Conservation (phyloP, 2,797 vertebrate genomes). For the Alca torda region DNA sequence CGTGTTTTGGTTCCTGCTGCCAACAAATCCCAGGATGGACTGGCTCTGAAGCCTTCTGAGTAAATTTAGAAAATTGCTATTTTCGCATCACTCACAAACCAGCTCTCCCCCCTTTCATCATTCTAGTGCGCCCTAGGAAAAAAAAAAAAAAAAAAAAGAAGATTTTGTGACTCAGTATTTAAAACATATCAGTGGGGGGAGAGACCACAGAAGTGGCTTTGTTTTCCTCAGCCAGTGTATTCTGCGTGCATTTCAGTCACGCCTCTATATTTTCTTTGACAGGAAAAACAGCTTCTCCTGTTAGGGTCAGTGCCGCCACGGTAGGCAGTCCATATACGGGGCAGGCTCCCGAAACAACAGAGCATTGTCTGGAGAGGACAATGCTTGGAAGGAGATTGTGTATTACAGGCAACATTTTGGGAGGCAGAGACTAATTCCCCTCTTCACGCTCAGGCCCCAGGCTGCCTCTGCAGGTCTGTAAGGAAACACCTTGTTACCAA, state of each 20-base stretch:
- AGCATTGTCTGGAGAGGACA: no score
- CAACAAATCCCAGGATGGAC: neutral
- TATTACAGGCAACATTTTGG: neutral
- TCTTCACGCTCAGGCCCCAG: neutral
- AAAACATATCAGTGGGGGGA: neutral
- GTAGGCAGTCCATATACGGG: fast-evolving
- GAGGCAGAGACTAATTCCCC: neutral
- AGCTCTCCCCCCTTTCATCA: neutral
- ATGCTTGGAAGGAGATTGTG: neutral
- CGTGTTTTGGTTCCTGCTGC: neutral
- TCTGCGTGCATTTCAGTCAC: neutral
- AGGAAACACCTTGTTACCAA: neutral
- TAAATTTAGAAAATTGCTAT: neutral
- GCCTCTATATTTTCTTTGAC: neutral
- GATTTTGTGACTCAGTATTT: neutral
- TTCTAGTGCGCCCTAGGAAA: neutral
- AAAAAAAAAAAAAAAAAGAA: neutral
- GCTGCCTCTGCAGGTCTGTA: neutral
- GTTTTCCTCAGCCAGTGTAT: neutral
- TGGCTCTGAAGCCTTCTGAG: neutral
- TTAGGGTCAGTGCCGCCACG: neutral
- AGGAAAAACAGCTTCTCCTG: neutral
- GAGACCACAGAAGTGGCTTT: neutral
- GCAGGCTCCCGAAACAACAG: fast-evolving
- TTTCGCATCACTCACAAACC: neutral